These are phyloP conservation scores for Laterallus jamaicensis DNA, from an alignment of 2,113 vertebrate genomes.

Conservation along the genomic window DNA sequence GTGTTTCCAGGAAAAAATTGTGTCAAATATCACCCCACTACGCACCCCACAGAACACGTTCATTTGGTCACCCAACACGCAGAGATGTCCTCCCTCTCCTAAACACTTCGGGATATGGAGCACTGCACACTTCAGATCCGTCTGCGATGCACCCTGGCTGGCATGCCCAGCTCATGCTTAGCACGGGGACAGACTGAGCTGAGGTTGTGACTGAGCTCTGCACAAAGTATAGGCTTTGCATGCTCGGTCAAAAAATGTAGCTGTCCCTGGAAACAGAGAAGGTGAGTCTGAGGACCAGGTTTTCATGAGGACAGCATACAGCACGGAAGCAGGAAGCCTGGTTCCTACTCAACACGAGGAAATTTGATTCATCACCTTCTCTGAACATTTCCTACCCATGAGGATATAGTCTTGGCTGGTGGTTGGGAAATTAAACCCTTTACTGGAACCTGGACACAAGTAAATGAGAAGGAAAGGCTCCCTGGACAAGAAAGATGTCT, in stretches of 20 bases:
- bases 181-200: neutral
- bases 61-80: neutral
- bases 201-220: neutral
- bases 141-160: neutral
- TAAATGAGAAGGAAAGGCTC: neutral
- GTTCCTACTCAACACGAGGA: neutral
- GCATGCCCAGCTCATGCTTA: neutral
- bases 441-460: neutral
- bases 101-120: neutral
- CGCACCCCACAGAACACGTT: neutral
- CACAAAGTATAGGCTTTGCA: neutral
- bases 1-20: neutral
- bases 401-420: neutral
- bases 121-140: neutral
- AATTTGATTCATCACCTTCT: neutral
- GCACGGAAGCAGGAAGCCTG: neutral
- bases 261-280: neutral
- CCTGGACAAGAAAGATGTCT: neutral
- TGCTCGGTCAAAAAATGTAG: neutral
- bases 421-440: neutral
- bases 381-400: neutral
- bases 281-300: neutral
- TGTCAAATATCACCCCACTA: neutral
- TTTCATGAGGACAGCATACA: neutral
- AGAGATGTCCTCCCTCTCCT: neutral